phyloP scores from a whole-genome alignment of 2,888 invertebrate genomes.

The Drosophila antonietae region DNA sequence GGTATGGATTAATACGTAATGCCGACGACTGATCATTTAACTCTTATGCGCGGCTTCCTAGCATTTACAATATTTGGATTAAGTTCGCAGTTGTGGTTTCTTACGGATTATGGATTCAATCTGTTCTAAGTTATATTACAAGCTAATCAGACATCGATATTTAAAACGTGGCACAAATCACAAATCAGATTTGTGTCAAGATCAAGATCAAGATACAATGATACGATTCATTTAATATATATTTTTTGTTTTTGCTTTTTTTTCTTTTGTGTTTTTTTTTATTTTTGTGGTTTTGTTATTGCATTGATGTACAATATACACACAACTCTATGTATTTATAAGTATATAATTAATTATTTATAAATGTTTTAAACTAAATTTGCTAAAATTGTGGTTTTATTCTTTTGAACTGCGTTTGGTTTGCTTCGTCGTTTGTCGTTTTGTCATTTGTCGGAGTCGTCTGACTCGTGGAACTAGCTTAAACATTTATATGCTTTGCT shows the following conservation, averaged over 20 bases:
- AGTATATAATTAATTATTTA: slow-evolving; percentile 58
- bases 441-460: slow-evolving; percentile 23
- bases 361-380: slow-evolving; percentile 78
- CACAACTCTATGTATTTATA: slow-evolving; percentile 48
- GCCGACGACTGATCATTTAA: slow-evolving; percentile 42
- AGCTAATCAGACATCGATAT: slow-evolving; percentile 81
- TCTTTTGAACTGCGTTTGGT: slow-evolving; percentile 78
- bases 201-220: slow-evolving; percentile 79
- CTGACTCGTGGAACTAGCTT: slow-evolving; percentile 39
- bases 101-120: slow-evolving; percentile 54
- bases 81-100: slow-evolving; percentile 56
- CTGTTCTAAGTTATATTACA: slow-evolving; percentile 51
- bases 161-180: slow-evolving; percentile 80
- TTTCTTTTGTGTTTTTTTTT: slow-evolving; percentile 35
- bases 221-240: slow-evolving; percentile 64
- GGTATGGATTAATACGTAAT: slow-evolving; percentile 66
- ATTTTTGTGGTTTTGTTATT: slow-evolving; percentile 28
- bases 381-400: slow-evolving; percentile 73
- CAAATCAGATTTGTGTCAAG: slow-evolving; percentile 78
- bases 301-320: slow-evolving; percentile 41
- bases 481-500: slow-evolving; percentile 37
- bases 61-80: slow-evolving; percentile 69
- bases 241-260: slow-evolving; percentile 38
- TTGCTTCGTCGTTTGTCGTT: slow-evolving; percentile 74
- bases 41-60: slow-evolving; percentile 46